Evolutionary conservation across 2,888 invertebrate species (phyloP).

Genomic region (Ypsolopha scabrella): DNA sequence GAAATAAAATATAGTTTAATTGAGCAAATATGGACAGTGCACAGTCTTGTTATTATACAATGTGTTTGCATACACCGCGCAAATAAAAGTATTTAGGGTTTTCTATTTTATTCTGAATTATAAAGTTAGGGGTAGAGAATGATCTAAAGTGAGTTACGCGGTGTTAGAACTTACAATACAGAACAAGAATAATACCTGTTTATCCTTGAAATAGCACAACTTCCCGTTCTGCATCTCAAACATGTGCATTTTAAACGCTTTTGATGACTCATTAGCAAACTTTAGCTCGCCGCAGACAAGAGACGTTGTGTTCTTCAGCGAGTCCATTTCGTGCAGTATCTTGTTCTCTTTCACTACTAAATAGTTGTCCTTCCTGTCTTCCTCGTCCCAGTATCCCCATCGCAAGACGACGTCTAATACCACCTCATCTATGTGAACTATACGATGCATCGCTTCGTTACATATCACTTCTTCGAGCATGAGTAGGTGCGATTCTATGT

Average conservation of each 20-base stretch:
- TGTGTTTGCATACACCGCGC: no score
- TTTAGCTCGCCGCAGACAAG: constrained; percentile 82
- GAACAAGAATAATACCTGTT: constrained; percentile 49
- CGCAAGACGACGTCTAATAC: constrained; percentile 77
- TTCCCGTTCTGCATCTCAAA: constrained; percentile 86
- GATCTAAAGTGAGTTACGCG: no score
- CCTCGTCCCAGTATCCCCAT: constrained; percentile 91
- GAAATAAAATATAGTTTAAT: no score
- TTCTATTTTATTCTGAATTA: no score
- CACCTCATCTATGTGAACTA: constrained; percentile 82
- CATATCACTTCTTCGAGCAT: constrained; percentile 86
- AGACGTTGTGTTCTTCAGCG: constrained; percentile 69
- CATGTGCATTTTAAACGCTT: constrained; percentile 79
- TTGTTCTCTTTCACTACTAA: constrained; percentile 74
- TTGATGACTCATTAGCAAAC: constrained; percentile 80
- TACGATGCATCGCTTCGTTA: constrained; percentile 78
- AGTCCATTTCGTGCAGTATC: constrained; percentile 56
- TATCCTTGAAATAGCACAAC: constrained; percentile 83
- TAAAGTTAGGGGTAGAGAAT: no score
- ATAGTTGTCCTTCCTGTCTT: constrained; percentile 87
- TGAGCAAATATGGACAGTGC: no score
- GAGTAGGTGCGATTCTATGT: constrained; percentile 74
- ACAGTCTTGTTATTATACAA: no score
- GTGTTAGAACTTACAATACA: no score
- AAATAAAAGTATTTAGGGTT: no score